Evolutionary conservation across 2,797 vertebrate genomes (phyloP).

Genomic region (Gallirallus australis): DNA sequence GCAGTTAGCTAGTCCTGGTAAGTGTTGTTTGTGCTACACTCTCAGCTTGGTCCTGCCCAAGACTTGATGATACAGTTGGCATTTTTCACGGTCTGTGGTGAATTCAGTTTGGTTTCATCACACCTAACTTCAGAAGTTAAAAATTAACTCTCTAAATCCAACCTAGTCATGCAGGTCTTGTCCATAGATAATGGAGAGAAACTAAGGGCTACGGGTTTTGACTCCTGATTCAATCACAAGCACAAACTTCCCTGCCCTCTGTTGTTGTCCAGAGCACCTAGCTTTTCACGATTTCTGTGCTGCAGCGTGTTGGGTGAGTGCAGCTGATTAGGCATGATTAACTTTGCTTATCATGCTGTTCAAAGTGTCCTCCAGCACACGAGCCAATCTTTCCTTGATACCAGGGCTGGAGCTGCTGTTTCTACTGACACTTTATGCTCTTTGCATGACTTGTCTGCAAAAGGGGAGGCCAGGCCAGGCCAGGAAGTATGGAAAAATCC

Average conservation of each 20-base stretch:
- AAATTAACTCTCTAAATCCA: conserved; percentile 7
- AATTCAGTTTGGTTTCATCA: not conserved
- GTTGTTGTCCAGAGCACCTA: fast-evolving
- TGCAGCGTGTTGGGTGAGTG: not conserved
- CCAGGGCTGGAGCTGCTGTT: not conserved
- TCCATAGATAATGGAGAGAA: not conserved
- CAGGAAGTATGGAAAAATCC: not conserved
- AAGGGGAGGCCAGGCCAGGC: not conserved
- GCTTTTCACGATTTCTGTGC: not conserved
- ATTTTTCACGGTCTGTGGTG: not conserved
- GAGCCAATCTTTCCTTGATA: not conserved
- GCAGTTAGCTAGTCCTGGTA: not conserved
- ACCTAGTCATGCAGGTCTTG: not conserved
- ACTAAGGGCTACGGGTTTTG: fast-evolving
- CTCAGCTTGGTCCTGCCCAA: not conserved
- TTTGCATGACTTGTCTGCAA: not conserved
- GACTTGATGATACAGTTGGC: not conserved
- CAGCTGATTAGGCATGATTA: not conserved
- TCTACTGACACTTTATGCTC: not conserved
- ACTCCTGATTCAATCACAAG: not conserved
- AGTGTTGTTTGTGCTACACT: not conserved
- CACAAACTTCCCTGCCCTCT: not conserved
- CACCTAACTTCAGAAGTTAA: conserved; percentile 4
- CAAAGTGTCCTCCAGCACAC: not conserved
- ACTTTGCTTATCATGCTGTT: not conserved